Percentiles rank a stretch among this genome's conserved stretches.
phyloP scores from a whole-genome alignment of 2,113 vertebrate genomes.

The Grallaria varia region DNA sequence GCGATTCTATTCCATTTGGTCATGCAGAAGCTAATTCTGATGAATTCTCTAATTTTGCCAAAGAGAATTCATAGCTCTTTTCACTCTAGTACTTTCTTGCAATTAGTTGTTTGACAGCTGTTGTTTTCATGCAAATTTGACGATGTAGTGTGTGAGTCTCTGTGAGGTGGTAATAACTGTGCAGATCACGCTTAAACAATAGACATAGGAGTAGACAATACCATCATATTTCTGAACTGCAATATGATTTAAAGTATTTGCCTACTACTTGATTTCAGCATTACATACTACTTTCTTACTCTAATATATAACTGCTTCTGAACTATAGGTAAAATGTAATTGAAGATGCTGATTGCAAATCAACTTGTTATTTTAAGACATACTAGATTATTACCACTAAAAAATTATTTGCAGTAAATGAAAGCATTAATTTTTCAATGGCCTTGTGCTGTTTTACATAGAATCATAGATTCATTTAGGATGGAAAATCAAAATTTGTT shows the following conservation, averaged over 20 bases:
- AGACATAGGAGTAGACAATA: background rate
- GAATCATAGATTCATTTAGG: background rate
- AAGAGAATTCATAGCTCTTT: slow-evolving; percentile 40
- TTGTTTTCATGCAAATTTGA: slow-evolving; percentile 69
- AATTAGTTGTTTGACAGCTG: slow-evolving; percentile 66
- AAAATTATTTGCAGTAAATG: background rate
- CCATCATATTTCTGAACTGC: background rate
- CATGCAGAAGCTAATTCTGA: slow-evolving; percentile 40
- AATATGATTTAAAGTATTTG: background rate
- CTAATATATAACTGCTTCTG: background rate
- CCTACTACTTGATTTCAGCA: background rate
- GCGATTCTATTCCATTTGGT: slow-evolving; percentile 28
- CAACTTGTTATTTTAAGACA: background rate
- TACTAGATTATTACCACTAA: background rate
- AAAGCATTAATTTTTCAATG: background rate
- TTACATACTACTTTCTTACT: background rate
- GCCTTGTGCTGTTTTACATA: background rate
- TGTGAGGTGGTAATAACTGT: slow-evolving; percentile 42
- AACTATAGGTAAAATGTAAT: background rate
- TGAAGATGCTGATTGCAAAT: background rate
- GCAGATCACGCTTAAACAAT: background rate
- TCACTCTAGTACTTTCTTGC: slow-evolving; percentile 6
- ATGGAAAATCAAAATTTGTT: background rate
- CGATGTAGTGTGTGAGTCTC: background rate
- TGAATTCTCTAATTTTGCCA: slow-evolving; percentile 47